Evolutionary conservation across 2,888 invertebrate species (phyloP), one percentile per base, ranked within the genome.

Genomic region (Trichopoda pennipes): DNA sequence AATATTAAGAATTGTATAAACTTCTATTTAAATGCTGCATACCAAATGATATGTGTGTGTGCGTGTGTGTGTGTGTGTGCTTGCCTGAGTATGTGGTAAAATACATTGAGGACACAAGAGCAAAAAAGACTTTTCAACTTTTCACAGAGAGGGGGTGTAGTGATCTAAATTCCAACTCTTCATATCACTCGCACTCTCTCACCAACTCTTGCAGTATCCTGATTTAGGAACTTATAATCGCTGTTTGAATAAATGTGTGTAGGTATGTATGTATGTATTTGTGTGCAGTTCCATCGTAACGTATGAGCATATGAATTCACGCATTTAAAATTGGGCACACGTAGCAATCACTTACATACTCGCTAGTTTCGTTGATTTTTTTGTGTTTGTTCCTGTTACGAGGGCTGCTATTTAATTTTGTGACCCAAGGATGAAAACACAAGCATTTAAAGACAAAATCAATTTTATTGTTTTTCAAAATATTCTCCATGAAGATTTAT

Each of bases 291-390:
- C 16, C n/a, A 35, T 14, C 32, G 28, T 28, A 28, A 6, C 28
- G 28, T 28, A 28, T 28, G 28, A 23, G 32, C 19, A n/a, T 56
- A 32, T 47, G 47, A 32, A 35, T 44, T 44, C 61, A 68, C 38
- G 74, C 74, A 63, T 69, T 80, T 80, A 55, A 70, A 69, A 78
- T 78, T 77, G 69, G 53, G 70, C 51, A 64, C 81, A 78, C 81
- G 77, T 66, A 58, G 63, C 63, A 64, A 68, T 69, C 73, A 74
- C 47, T 69, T 70, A 64, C 60, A 58, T 58, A 60, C 64, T 74
- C 51, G 38, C 73, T 58, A 47, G 72, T 58, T 72, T 60, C 47
- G 60, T 80, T 68, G 61, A 10, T 53, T 63, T 21, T 32, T 61
- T 16, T 35, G 2, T 12, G 44, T 35, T 55, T 44, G 53, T 44